phyloP scores from a whole-genome alignment of 2,113 vertebrate genomes.

The Craseonycteris thonglongyai region DNA sequence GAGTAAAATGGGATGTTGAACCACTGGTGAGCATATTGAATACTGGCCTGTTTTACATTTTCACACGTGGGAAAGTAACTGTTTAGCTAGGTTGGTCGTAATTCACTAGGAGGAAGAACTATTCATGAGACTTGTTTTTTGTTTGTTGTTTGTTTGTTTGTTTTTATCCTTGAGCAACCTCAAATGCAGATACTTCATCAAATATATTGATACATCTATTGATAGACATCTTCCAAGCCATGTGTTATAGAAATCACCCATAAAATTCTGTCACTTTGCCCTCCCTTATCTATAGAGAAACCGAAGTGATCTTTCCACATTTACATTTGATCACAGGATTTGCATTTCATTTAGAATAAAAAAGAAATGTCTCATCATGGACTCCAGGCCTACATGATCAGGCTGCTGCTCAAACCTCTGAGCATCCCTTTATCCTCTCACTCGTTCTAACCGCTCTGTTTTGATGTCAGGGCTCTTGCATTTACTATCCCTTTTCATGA shows the following conservation, averaged over 20 bases:
- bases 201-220: not conserved
- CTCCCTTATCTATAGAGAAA: not conserved
- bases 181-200: not conserved
- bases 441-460: not conserved
- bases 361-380: not conserved
- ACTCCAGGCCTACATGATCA: no score
- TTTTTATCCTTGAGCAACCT: not conserved
- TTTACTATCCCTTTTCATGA: no score
- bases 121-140: not conserved
- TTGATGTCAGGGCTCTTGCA: not conserved
- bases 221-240: not conserved
- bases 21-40: not conserved
- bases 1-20: not conserved
- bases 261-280: not conserved
- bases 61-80: not conserved
- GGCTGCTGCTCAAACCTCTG: accelerated
- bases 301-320: not conserved
- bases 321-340: not conserved
- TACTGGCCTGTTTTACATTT: not conserved
- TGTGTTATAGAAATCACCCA: not conserved
- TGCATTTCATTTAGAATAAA: not conserved
- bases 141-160: not conserved
- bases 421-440: no score
- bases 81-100: not conserved
- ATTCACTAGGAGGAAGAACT: not conserved